phyloP scores from a whole-genome alignment of 2,113 vertebrate genomes.

The Brachyistius frenatus region DNA sequence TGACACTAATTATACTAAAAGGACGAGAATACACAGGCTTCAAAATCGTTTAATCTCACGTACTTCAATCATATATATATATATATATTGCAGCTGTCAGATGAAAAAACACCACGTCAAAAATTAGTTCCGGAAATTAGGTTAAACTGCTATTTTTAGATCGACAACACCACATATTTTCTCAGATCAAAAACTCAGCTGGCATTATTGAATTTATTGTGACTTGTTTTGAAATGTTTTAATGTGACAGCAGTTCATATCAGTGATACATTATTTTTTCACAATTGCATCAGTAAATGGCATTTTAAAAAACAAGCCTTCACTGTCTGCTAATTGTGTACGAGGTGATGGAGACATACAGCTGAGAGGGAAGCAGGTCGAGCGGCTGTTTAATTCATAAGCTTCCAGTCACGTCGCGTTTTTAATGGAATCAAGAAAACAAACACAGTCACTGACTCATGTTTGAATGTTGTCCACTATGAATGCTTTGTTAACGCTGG shows the following conservation, averaged over 20 bases:
- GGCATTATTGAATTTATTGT: not conserved
- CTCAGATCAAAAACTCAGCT: not conserved
- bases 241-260: constrained; percentile 12
- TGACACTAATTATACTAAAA: constrained; percentile 33
- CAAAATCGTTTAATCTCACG: constrained; percentile 5
- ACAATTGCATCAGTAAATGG: not conserved
- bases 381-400: no score
- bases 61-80: not conserved
- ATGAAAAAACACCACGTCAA: constrained; percentile 33
- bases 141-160: constrained; percentile 49
- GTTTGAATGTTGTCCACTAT: no score
- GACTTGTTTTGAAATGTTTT: not conserved
- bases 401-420: no score
- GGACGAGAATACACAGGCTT: constrained; percentile 15
- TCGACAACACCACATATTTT: not conserved
- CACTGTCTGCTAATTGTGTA: no score
- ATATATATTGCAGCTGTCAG: constrained; percentile 19
- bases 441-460: no score
- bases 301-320: not conserved
- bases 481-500: no score
- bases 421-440: no score
- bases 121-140: constrained; percentile 23
- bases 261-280: not conserved
- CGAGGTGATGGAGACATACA: no score
- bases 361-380: no score